Evolutionary conservation across 2,113 vertebrate genomes (phyloP).

Genomic region (Falco punctatus): DNA sequence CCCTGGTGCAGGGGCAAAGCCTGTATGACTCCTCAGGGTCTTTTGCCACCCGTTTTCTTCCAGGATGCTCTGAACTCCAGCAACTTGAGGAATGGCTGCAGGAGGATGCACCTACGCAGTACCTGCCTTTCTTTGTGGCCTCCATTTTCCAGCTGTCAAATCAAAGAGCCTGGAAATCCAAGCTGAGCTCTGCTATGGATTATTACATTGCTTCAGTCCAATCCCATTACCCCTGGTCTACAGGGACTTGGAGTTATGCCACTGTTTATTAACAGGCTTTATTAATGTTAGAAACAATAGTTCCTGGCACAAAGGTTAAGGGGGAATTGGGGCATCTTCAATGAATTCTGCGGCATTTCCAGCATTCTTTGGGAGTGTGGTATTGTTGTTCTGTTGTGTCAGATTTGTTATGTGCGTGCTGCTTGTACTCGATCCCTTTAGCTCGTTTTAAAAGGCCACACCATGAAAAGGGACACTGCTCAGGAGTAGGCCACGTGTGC

Average conservation of each 20-base stretch:
- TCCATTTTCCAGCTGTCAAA: not conserved
- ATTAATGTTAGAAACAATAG: slow-evolving; percentile 21
- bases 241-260: not conserved
- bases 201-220: not conserved
- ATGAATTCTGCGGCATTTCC: not conserved
- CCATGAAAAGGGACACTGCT: not conserved
- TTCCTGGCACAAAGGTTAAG: slow-evolving; percentile 16
- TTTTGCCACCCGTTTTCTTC: not conserved
- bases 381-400: slow-evolving; percentile 24
- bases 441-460: slow-evolving; percentile 3
- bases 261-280: not conserved
- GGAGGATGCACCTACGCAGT: not conserved
- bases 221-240: not conserved
- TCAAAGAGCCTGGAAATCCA: not conserved
- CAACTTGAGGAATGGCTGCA: not conserved
- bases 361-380: not conserved
- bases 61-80: not conserved
- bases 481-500: not conserved
- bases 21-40: not conserved
- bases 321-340: slow-evolving; percentile 4
- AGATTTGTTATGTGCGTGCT: not conserved
- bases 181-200: not conserved
- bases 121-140: not conserved
- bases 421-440: not conserved
- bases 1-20: not conserved